phyloP scores from a whole-genome alignment of 2,797 vertebrate species.

The Gymnodraco acuticeps region DNA sequence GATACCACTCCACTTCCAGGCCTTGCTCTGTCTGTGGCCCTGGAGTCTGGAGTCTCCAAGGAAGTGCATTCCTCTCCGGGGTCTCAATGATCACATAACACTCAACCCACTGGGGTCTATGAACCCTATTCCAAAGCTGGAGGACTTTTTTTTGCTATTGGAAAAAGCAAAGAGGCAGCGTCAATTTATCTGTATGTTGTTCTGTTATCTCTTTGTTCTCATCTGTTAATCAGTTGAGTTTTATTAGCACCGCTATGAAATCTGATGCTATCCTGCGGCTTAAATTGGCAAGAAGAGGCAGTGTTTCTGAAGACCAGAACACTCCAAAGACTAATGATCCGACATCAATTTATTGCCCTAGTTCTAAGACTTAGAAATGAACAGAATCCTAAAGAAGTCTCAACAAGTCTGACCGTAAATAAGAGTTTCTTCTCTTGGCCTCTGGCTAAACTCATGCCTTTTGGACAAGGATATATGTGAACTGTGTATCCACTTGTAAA shows the following conservation, averaged over 20 bases:
- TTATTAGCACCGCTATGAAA: constrained; percentile 39
- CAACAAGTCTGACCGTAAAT: constrained; percentile 44
- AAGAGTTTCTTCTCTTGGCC: constrained; percentile 36
- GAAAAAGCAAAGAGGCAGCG: constrained; percentile 18
- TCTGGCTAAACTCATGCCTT: constrained; percentile 42
- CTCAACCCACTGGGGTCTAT: constrained; percentile 48
- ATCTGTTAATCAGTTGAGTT: constrained; percentile 30
- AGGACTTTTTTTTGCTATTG: constrained; percentile 49
- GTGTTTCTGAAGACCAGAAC: constrained; percentile 9
- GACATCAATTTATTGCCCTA: constrained; percentile 8
- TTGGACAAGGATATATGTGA: constrained; percentile 56
- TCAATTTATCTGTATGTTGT: constrained; percentile 32
- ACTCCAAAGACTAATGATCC: constrained; percentile 6
- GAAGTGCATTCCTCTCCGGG: constrained; percentile 80
- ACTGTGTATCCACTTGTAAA: constrained; percentile 67
- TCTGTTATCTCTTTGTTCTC: constrained; percentile 30
- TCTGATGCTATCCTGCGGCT: constrained; percentile 25
- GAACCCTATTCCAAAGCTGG: constrained; percentile 44
- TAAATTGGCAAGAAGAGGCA: not conserved
- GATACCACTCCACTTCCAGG: constrained; percentile 74
- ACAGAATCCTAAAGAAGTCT: constrained; percentile 29
- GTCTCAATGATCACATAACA: constrained; percentile 79
- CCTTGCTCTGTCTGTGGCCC: constrained; percentile 72
- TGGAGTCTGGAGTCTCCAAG: constrained; percentile 77
- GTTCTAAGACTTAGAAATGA: constrained; percentile 21